Evolutionary conservation across 2,888 invertebrate genomes (phyloP).

Genomic region (Exephanes ischioxanthus): DNA sequence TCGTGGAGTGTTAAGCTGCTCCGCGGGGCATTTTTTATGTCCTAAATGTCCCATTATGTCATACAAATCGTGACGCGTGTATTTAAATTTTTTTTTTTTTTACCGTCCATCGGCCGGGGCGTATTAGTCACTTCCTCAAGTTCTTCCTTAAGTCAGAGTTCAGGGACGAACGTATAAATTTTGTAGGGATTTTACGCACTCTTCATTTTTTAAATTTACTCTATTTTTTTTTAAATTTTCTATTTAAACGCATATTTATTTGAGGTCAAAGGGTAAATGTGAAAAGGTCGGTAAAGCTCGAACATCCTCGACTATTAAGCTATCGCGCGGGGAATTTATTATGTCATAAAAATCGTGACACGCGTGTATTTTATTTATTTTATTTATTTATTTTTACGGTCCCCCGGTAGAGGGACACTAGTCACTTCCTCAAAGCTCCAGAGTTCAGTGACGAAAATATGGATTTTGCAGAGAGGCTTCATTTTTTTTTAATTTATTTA

Average conservation of each 20-base stretch:
- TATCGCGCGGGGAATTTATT: neutral
- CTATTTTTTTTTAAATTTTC: too few relatives aligned
- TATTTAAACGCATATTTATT: neutral
- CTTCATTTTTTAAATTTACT: too few relatives aligned
- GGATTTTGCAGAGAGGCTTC: neutral
- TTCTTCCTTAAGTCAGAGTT: too few relatives aligned
- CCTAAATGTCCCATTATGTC: too few relatives aligned
- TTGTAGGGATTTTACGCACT: too few relatives aligned
- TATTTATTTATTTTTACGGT: neutral
- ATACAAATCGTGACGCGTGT: neutral
- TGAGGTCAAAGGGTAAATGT: slow-evolving; percentile 15
- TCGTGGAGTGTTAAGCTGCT: slow-evolving; percentile 48
- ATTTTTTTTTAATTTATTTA: too few relatives aligned
- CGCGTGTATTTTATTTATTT: neutral
- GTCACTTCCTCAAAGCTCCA: slow-evolving; percentile 29
- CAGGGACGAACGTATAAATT: neutral
- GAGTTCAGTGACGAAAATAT: neutral
- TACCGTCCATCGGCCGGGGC: slow-evolving; percentile 1
- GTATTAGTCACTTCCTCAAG: neutral
- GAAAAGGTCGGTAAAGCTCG: slow-evolving; percentile 47
- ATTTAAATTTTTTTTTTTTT: neutral
- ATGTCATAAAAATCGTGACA: neutral
- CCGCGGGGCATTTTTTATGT: neutral
- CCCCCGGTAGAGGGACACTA: neutral
- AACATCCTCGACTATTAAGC: slow-evolving; percentile 57